These are phyloP conservation scores for Buceros bicornis DNA, from an alignment of 2,797 vertebrate genomes.

Conservation along the genomic window DNA sequence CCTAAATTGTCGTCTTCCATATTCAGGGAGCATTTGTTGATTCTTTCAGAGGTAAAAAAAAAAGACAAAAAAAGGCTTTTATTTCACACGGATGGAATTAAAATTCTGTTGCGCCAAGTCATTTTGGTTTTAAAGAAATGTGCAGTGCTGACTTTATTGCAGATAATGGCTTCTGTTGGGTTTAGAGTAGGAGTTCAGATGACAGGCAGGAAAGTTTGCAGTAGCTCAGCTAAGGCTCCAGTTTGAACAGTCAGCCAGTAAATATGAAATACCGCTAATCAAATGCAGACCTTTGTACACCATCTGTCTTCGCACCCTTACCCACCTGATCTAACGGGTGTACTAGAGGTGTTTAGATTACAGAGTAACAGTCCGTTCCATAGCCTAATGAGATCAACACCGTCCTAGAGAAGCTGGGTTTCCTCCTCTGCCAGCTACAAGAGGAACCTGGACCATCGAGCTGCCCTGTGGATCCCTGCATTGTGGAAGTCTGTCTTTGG, in stretches of 20 bases:
- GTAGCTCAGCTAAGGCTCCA: background rate
- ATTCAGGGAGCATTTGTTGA: background rate
- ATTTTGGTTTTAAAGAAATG: background rate
- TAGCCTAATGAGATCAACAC: background rate
- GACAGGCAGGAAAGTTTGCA: background rate
- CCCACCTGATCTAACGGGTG: background rate
- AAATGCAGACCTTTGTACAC: background rate
- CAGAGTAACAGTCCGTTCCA: background rate
- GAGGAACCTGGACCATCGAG: background rate
- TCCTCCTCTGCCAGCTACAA: background rate
- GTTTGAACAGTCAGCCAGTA: background rate
- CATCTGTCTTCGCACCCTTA: fast-evolving
- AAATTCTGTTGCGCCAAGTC: background rate
- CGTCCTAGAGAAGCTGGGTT: background rate
- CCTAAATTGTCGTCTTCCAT: background rate
- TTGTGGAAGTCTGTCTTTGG: background rate
- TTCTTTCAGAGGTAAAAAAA: background rate
- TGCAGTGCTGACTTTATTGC: background rate
- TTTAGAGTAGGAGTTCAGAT: background rate
- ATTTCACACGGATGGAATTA: background rate
- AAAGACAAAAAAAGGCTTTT: background rate
- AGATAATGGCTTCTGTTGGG: background rate
- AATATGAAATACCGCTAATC: background rate
- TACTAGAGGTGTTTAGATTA: background rate
- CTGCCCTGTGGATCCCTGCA: background rate